A percentile compares a stretch with the other conserved stretches of the same genome.
These are phyloP conservation scores for Frankliniella intonsa DNA, from an alignment of 2,888 invertebrate genomes.

Conservation along the genomic window DNA sequence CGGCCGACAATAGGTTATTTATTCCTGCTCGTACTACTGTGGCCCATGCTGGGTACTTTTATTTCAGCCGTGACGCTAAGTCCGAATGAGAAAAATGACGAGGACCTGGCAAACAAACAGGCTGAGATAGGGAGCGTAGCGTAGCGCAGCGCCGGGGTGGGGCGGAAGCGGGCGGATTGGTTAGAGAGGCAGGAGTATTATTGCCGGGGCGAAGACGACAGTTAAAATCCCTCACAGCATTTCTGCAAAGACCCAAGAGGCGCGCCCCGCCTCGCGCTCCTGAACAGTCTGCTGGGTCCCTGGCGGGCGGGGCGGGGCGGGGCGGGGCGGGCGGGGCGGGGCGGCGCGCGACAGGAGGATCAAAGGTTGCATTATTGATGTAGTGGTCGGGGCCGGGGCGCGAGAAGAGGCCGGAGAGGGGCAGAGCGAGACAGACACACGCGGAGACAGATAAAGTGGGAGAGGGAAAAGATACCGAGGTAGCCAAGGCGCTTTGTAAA, in stretches of 20 bases:
- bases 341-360: background rate
- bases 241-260: conserved; percentile 17
- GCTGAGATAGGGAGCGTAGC: no score
- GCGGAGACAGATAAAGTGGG: background rate
- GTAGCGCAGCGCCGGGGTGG: no score
- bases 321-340: background rate
- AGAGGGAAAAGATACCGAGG: background rate
- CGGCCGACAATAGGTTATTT: no score
- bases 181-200: no score
- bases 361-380: conserved; percentile 16
- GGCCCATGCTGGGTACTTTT: no score
- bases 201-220: background rate
- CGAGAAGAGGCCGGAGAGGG: background rate
- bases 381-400: background rate
- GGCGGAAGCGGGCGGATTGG: no score
- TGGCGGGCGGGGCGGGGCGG: background rate
- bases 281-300: background rate
- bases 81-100: no score
- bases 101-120: no score
- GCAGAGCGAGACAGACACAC: background rate
- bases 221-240: conserved; percentile 16
- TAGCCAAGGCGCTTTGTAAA: background rate
- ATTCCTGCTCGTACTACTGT: no score
- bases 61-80: no score
- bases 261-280: background rate